phyloP scores from a whole-genome alignment of 2,797 vertebrate genomes.

The Acanthurus tractus region DNA sequence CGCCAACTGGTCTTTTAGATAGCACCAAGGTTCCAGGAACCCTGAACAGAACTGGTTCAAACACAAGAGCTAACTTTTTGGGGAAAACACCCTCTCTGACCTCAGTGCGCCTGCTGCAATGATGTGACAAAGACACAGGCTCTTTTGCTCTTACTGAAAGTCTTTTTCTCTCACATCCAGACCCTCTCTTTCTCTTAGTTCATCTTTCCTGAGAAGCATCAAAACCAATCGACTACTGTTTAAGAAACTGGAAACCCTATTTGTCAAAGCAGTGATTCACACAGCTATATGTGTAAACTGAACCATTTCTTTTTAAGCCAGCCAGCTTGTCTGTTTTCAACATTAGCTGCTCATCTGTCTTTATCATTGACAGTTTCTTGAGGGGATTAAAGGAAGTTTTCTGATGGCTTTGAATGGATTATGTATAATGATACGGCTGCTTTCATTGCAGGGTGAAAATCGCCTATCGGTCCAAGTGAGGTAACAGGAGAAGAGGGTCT shows the following conservation, averaged over 20 bases:
- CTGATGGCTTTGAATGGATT: conserved; percentile 37
- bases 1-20: too few relatives aligned
- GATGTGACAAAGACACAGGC: conserved; percentile 46
- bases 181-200: background rate
- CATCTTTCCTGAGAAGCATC: conserved; percentile 25
- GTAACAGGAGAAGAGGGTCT: conserved; percentile 38
- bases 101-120: conserved; percentile 42
- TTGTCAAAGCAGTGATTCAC: conserved; percentile 18
- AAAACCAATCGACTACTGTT: conserved; percentile 10
- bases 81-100: conserved; percentile 41
- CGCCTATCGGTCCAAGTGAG: background rate
- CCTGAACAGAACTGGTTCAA: too few relatives aligned
- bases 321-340: conserved; percentile 37
- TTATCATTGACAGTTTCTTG: conserved; percentile 23
- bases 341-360: conserved; percentile 49
- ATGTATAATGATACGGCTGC: conserved; percentile 24
- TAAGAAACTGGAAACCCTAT: background rate
- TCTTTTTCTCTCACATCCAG: background rate
- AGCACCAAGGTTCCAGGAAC: too few relatives aligned
- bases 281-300: conserved; percentile 26
- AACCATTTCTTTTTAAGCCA: conserved; percentile 30
- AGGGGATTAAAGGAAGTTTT: conserved; percentile 36
- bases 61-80: too few relatives aligned
- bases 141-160: background rate
- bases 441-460: conserved; percentile 36